phyloP scores from a whole-genome alignment of 2,113 vertebrate genomes.

The Silurus glanis region DNA sequence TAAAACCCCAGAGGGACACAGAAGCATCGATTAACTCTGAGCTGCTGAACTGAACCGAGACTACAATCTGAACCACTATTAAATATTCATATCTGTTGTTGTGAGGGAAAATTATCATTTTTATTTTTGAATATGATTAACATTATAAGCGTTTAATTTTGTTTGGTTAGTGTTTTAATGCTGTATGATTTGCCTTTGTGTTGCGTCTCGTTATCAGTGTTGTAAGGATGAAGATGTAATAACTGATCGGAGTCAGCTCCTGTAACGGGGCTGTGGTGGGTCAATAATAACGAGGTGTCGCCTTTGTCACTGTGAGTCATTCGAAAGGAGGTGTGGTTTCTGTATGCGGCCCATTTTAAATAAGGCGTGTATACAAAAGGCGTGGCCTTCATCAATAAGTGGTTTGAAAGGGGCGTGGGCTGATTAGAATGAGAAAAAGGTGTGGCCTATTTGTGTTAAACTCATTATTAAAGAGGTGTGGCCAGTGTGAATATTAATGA shows the following conservation, averaged over 20 bases:
- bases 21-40: slow-evolving; percentile 37
- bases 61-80: not conserved
- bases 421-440: too few species aligned
- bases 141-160: not conserved
- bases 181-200: not conserved
- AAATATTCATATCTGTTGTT: slow-evolving; percentile 9
- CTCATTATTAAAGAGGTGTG: not conserved
- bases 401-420: not conserved
- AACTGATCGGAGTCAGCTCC: not conserved
- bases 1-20: slow-evolving; percentile 29
- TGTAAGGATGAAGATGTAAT: not conserved
- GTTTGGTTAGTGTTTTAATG: not conserved
- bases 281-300: not conserved
- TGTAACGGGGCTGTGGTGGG: not conserved
- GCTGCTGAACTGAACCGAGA: not conserved
- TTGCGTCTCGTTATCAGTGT: not conserved
- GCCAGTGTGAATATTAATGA: not conserved
- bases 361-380: too few species aligned
- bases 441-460: not conserved
- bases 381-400: too few species aligned
- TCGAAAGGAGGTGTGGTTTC: not conserved
- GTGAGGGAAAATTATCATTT: not conserved
- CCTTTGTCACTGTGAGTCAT: not conserved
- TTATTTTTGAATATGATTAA: not conserved
- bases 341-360: fast-evolving